Conservation (phyloP, 2,797 vertebrate species). For the Gymnopithys bicolor region DNA sequence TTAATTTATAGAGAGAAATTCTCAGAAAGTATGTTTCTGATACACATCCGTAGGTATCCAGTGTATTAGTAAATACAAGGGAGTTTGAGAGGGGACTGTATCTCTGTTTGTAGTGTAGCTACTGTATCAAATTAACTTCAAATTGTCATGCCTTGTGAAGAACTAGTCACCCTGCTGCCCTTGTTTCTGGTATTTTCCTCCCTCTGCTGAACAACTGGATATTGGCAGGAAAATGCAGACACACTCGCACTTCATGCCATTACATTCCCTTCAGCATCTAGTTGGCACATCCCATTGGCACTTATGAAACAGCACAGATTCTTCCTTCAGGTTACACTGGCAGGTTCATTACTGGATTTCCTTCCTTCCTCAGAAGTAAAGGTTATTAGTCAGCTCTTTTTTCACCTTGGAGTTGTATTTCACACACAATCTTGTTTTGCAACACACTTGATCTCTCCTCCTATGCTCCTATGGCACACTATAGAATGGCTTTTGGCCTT, state of each 20-base stretch:
- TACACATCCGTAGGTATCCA: neutral
- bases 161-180: neutral
- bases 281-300: neutral
- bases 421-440: rapidly evolving
- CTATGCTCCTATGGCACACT: neutral
- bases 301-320: neutral
- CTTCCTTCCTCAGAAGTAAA: neutral
- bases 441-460: neutral
- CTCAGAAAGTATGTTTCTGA: neutral
- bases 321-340: neutral
- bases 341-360: neutral
- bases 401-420: neutral
- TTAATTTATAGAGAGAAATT: neutral
- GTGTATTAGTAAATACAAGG: neutral
- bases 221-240: neutral
- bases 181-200: neutral
- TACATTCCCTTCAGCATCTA: neutral
- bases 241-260: neutral
- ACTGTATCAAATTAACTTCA: neutral
- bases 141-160: neutral
- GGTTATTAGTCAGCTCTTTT: neutral
- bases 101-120: neutral
- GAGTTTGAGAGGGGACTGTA: neutral
- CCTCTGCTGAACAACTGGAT: neutral
- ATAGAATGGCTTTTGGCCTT: neutral